phyloP scores from a whole-genome alignment of 2,797 vertebrate species.

The Sebastes reedi region DNA sequence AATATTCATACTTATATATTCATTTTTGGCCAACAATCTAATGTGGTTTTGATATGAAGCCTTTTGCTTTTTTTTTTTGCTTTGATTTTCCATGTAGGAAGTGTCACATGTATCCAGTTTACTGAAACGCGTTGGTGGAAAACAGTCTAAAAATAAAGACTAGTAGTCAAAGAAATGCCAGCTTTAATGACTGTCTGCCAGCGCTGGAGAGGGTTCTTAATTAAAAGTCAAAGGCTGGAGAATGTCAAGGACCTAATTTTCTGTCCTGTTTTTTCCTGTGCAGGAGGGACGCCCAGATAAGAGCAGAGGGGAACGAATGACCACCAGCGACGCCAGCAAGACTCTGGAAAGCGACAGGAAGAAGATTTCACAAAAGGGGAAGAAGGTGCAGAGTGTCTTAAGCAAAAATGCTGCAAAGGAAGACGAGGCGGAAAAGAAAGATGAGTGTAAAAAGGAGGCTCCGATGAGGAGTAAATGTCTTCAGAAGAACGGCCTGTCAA shows the following conservation, averaged over 20 bases:
- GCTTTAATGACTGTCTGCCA: slow-evolving; percentile 36
- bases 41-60: too few relatives aligned
- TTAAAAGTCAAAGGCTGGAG: slow-evolving; percentile 50
- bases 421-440: slow-evolving; percentile 55
- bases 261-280: slow-evolving; percentile 70
- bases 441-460: slow-evolving; percentile 43
- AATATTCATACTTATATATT: too few relatives aligned
- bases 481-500: slow-evolving; percentile 11
- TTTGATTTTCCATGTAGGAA: too few relatives aligned
- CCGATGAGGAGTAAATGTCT: not conserved
- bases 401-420: slow-evolving; percentile 48
- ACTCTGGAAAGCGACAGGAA: slow-evolving; percentile 78
- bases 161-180: slow-evolving; percentile 38
- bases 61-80: too few relatives aligned
- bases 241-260: slow-evolving; percentile 59
- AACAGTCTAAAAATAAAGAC: slow-evolving; percentile 52
- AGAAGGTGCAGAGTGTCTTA: slow-evolving; percentile 15
- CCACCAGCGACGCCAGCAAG: slow-evolving; percentile 76
- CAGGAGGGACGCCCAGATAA: slow-evolving; percentile 76
- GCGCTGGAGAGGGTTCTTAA: slow-evolving; percentile 26
- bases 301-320: slow-evolving; percentile 79
- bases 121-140: not conserved
- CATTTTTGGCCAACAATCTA: too few relatives aligned
- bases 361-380: slow-evolving; percentile 50
- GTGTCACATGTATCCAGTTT: not conserved